A percentile compares a stretch with the other conserved stretches of the same genome.
These are phyloP conservation scores for Rana temporaria DNA, from an alignment of 2,113 vertebrate genomes.

Conservation along the genomic window DNA sequence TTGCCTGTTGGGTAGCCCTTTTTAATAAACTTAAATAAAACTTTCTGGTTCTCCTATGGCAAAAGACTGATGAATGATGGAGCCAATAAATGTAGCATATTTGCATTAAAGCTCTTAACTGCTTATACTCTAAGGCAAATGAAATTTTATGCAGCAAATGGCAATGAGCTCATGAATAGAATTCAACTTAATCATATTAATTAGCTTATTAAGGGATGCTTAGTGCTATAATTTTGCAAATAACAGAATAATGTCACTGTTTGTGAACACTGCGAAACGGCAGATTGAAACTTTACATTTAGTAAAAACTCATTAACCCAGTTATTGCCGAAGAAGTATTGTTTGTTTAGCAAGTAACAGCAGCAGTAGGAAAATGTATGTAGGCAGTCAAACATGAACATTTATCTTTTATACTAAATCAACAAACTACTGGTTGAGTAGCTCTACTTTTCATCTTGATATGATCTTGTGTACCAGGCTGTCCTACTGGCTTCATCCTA, in stretches of 20 bases:
- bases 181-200: constrained; percentile 54
- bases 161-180: constrained; percentile 52
- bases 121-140: constrained; percentile 49
- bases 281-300: background rate
- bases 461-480: too few species aligned
- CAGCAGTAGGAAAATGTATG: too few species aligned
- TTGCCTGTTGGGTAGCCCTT: too few species aligned
- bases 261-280: background rate
- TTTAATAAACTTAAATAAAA: background rate
- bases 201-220: constrained; percentile 49
- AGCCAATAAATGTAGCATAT: constrained; percentile 2
- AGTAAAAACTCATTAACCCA: constrained; percentile 1
- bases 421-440: too few species aligned
- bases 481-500: too few species aligned
- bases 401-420: too few species aligned
- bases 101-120: constrained; percentile 11
- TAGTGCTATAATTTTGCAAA: constrained; percentile 39
- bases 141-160: constrained; percentile 50
- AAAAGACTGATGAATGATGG: background rate
- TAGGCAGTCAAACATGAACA: too few species aligned
- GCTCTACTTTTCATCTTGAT: too few species aligned
- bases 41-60: background rate
- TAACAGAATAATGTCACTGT: constrained; percentile 44
- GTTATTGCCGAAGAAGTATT: background rate
- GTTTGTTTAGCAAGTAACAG: too few species aligned